A percentile compares a stretch with the other conserved stretches of the same genome.
phyloP scores from a whole-genome alignment of 2,888 invertebrate genomes.

The Sminthurinus aureus region DNA sequence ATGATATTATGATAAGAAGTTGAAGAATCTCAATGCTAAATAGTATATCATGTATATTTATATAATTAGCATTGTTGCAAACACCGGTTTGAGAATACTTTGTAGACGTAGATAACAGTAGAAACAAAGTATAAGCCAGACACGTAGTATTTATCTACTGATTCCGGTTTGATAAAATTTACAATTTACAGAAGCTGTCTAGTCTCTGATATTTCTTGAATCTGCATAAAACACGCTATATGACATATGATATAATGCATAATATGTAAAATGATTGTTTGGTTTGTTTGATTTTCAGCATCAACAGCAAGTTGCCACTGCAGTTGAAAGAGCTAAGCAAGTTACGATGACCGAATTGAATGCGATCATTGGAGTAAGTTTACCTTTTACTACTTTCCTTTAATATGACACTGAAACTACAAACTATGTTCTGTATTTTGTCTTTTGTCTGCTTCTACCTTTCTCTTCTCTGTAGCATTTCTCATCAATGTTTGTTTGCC shows the following conservation, averaged over 20 bases:
- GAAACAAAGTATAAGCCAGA: too few relatives aligned
- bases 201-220: not conserved
- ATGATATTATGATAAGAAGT: too few relatives aligned
- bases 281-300: constrained; percentile 68
- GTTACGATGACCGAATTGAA: constrained; percentile 51
- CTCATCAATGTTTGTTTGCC: not conserved
- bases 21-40: too few relatives aligned
- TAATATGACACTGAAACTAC: not conserved
- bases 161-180: not conserved
- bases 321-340: constrained; percentile 50
- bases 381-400: not conserved
- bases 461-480: not conserved
- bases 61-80: too few relatives aligned
- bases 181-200: not conserved
- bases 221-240: not conserved
- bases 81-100: too few relatives aligned
- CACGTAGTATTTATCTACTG: not conserved
- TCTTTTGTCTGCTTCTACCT: not conserved
- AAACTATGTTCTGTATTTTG: too few relatives aligned
- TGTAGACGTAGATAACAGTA: too few relatives aligned
- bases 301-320: constrained; percentile 66
- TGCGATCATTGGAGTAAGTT: constrained; percentile 49
- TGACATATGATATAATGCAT: too few relatives aligned
- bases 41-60: too few relatives aligned
- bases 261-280: not conserved